Percentiles rank a stretch among this genome's conserved stretches.
Conservation (phyloP, 2,113 vertebrate species). For the Prunella himalayana region DNA sequence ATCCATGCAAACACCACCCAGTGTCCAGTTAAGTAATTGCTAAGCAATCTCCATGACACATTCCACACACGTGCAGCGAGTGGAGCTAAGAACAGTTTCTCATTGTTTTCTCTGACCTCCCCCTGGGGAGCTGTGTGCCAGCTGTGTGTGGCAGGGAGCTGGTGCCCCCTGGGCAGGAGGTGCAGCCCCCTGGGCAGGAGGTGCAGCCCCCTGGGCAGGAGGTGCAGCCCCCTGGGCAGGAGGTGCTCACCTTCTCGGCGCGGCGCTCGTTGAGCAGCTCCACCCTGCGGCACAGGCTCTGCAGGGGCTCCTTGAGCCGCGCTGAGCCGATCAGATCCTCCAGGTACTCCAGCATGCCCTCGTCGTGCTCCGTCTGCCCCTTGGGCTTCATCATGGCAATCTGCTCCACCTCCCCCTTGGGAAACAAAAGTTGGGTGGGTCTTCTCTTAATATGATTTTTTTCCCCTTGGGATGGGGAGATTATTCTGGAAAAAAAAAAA, state of each 20-base stretch:
- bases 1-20: too few relatives aligned
- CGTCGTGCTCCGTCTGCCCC: constrained; percentile 92
- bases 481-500: not conserved
- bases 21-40: too few relatives aligned
- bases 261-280: constrained; percentile 90
- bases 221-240: too few relatives aligned
- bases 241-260: constrained; percentile 86
- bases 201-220: too few relatives aligned
- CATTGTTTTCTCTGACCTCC: too few relatives aligned
- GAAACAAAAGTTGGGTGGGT: not conserved
- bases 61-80: too few relatives aligned
- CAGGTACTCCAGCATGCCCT: constrained; percentile 96
- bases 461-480: not conserved
- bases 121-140: too few relatives aligned
- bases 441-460: not conserved
- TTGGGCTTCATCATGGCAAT: constrained; percentile 99
- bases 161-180: too few relatives aligned
- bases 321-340: constrained; percentile 95
- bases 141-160: too few relatives aligned
- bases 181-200: too few relatives aligned
- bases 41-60: too few relatives aligned
- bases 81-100: too few relatives aligned
- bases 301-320: constrained; percentile 91
- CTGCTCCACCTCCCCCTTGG: constrained; percentile 96
- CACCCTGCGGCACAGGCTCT: constrained; percentile 80